Evolutionary conservation across 2,113 vertebrate genomes (phyloP), one percentile per base, ranked within the genome.

Genomic region (Eudyptes chrysolophus): DNA sequence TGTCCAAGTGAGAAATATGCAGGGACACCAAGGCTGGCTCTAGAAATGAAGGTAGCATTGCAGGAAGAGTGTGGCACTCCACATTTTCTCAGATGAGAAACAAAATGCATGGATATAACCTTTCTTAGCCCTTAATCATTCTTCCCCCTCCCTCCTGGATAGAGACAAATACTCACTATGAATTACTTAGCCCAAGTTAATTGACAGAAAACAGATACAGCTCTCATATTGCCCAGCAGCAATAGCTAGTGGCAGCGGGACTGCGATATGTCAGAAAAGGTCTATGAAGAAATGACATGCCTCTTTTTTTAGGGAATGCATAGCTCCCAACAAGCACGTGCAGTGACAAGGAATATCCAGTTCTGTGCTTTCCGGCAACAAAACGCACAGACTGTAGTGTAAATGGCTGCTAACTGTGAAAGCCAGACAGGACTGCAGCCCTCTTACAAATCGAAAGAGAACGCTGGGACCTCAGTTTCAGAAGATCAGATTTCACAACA

Each of bases 401-500:
- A 74, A 25, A 11, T 12, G 14, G 19, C 34, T 84, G 55, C 27
- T 54, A 44, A 66, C 20, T 48, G 34, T 70, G 57, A 78, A 68
- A 25, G 13, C 18, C 36, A 74, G 68, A 7, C 18, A 51, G 38
- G 26, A 54, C 20, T 58, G 30, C 19, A 29, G 48, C 77, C 34
- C 24, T 83, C 34, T 49, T 25, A 62, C 5, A 42, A 0, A 2
- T 20, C 0, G 0, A 77, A 88, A 66, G 29, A 68, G 36, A 94
- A 92, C 3, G 2, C 17, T 75, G 26, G 19, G 52, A 66, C 20
- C 34, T 84, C 26, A 34, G 26, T 69, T 95, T 40, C 32, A 40
- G 87, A 95, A 84, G 30, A 90, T 34, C 36, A 64, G 49, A 29
- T 96, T 94, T 90, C 57, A 93, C 42, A 86, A 52, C 42, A 83